Evolutionary conservation across 2,888 invertebrate species (phyloP).

Genomic region (Anthrax anthrax): DNA sequence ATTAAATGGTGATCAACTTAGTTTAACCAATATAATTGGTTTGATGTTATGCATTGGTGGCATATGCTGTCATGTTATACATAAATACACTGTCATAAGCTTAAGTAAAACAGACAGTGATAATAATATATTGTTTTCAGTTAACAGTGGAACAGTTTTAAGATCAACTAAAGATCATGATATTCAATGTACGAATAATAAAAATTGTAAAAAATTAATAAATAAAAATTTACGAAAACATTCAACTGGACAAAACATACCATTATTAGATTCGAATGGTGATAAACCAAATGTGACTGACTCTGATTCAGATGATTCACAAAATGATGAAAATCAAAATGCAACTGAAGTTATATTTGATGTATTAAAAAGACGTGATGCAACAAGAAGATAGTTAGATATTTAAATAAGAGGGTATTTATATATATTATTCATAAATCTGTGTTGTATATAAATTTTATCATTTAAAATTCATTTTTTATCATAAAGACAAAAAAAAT

Average conservation of each 20-base stretch:
- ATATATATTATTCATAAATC: background rate
- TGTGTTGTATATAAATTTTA: too few relatives aligned
- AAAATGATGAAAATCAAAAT: constrained; percentile 36
- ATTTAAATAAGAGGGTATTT: background rate
- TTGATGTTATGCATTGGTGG: constrained; percentile 77
- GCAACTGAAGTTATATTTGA: constrained; percentile 40
- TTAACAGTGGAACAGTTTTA: background rate
- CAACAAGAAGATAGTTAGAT: constrained; percentile 9
- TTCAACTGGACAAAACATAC: constrained; percentile 21
- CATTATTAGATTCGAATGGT: constrained; percentile 23
- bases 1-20: constrained; percentile 75
- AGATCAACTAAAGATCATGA: background rate
- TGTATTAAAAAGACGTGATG: constrained; percentile 40
- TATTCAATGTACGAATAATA: constrained; percentile 1
- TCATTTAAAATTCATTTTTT: too few relatives aligned
- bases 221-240: background rate
- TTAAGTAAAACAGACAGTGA: background rate
- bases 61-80: constrained; percentile 68
- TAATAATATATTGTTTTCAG: background rate
- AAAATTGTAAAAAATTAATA: too few relatives aligned
- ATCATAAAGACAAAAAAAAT: too few relatives aligned
- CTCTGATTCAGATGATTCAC: constrained; percentile 29
- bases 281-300: constrained; percentile 1
- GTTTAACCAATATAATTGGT: constrained; percentile 68
- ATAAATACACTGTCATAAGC: constrained; percentile 40